These are phyloP conservation scores for Drosophila mauritiana DNA, from an alignment of 1,140 invertebrate genomes.

Conservation along the genomic window DNA sequence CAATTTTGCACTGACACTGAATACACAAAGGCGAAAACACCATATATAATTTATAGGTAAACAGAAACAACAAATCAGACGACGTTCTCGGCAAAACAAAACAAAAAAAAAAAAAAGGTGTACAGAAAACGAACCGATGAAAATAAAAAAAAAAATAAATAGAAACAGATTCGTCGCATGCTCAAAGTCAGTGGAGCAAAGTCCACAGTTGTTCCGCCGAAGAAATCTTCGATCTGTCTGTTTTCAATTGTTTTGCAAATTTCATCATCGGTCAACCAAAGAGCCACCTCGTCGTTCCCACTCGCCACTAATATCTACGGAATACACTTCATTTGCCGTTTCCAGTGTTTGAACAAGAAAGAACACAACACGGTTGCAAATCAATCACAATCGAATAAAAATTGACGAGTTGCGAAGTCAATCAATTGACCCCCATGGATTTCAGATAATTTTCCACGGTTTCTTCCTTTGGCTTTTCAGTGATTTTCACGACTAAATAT, in stretches of 20 bases:
- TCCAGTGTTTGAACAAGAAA: background rate
- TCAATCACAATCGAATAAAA: conserved; percentile 9
- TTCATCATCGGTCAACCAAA: conserved; percentile 16
- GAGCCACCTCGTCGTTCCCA: no score
- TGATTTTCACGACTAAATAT: background rate
- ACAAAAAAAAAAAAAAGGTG: background rate
- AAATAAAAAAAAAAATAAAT: background rate
- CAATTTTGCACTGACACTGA: conserved; percentile 46
- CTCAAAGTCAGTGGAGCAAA: conserved; percentile 31
- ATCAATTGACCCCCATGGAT: background rate
- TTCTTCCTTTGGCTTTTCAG: background rate
- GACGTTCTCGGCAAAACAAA: conserved; percentile 12
- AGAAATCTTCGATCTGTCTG: conserved; percentile 19
- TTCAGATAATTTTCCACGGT: background rate
- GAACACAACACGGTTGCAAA: background rate
- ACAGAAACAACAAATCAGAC: conserved; percentile 39
- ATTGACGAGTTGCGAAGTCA: background rate
- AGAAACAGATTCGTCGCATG: conserved; percentile 11
- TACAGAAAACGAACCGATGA: conserved; percentile 8
- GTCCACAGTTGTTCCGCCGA: conserved; percentile 25
- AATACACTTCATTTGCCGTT: background rate
- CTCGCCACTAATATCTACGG: no score
- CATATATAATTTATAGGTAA: conserved; percentile 46
- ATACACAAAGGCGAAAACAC: conserved; percentile 26
- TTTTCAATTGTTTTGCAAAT: conserved; percentile 32